Evolutionary conservation across 2,797 vertebrate species (phyloP).

Genomic region (Pseudochirops corinnae): DNA sequence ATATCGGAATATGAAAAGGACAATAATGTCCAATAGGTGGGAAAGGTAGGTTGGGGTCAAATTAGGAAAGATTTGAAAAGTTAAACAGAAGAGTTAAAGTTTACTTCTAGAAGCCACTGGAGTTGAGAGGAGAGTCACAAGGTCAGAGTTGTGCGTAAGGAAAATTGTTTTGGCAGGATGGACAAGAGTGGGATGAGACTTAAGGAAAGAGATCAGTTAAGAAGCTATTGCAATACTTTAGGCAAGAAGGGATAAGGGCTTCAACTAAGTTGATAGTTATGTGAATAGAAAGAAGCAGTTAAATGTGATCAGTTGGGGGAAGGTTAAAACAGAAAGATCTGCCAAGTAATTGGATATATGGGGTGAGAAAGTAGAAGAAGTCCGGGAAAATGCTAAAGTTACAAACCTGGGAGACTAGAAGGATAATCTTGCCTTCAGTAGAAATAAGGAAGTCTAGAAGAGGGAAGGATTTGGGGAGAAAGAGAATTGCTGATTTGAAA

Average conservation of each 20-base stretch:
- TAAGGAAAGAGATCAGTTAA: not conserved
- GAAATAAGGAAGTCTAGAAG: not conserved
- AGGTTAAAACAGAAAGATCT: not conserved
- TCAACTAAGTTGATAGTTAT: not conserved
- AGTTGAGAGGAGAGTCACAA: not conserved
- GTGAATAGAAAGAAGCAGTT: not conserved
- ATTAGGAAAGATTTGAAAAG: not conserved
- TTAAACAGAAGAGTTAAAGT: not conserved
- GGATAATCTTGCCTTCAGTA: not conserved
- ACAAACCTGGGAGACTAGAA: not conserved
- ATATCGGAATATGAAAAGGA: not conserved
- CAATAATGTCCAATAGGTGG: not conserved
- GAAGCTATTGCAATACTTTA: not conserved
- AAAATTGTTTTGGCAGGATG: not conserved
- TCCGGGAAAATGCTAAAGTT: not conserved
- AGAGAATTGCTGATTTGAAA: not conserved
- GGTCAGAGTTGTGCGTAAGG: not conserved
- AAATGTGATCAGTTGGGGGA: not conserved
- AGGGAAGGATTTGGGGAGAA: not conserved
- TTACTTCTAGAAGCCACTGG: not conserved
- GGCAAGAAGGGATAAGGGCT: not conserved
- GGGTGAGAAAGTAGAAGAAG: not conserved
- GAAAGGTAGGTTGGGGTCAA: not conserved
- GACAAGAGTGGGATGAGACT: not conserved
- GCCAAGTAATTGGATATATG: not conserved